Conservation (phyloP, 2,113 vertebrate genomes). For the Anhinga anhinga region DNA sequence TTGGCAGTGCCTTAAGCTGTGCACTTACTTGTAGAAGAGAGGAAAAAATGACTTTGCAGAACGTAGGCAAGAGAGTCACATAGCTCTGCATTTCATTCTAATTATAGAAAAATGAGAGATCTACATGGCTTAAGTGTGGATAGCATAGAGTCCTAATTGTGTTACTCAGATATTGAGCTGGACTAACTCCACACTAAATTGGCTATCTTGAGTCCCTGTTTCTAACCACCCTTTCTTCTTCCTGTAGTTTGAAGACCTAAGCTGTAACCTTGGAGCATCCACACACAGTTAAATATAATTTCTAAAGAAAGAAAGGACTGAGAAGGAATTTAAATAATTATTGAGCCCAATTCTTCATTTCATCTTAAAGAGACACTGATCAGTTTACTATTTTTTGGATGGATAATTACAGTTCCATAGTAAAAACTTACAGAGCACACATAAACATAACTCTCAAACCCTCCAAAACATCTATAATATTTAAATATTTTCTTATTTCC, state of each 20-base stretch:
- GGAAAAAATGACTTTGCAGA: background rate
- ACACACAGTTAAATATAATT: background rate
- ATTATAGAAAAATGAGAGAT: background rate
- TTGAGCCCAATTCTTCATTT: background rate
- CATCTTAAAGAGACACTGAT: background rate
- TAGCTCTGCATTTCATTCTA: constrained; percentile 27
- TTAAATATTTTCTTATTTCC: background rate
- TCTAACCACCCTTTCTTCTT: background rate
- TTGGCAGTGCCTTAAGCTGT: background rate
- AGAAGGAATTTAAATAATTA: background rate
- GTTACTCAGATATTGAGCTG: constrained; percentile 3
- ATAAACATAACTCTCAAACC: background rate
- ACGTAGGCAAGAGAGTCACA: background rate
- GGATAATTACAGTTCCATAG: background rate
- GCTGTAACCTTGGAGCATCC: background rate
- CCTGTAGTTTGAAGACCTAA: background rate
- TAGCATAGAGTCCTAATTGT: background rate
- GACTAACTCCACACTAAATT: background rate
- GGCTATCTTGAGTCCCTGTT: background rate
- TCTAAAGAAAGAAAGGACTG: background rate
- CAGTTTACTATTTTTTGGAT: background rate
- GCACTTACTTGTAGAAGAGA: constrained; percentile 34
- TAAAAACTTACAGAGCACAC: background rate
- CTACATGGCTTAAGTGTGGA: background rate
- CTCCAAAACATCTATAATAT: background rate